phyloP scores from a whole-genome alignment of 2,113 vertebrate species.

The Callocephalon fimbriatum region DNA sequence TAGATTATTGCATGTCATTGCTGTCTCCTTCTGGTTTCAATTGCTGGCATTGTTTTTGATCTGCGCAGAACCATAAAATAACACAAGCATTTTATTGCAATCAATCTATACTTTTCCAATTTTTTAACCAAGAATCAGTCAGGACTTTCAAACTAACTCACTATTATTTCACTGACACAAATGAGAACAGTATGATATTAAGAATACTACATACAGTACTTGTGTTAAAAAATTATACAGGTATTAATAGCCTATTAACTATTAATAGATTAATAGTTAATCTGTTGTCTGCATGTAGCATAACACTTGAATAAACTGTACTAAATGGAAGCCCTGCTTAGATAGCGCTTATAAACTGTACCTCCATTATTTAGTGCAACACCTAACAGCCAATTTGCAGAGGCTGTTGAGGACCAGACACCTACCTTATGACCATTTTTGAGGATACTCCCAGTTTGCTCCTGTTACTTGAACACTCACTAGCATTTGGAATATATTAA shows the following conservation, averaged over 20 bases:
- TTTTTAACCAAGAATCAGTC: background rate
- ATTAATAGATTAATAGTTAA: background rate
- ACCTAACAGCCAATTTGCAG: background rate
- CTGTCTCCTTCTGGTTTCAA: background rate
- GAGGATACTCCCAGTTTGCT: background rate
- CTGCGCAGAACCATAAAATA: background rate
- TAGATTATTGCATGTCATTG: background rate
- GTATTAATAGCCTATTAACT: background rate
- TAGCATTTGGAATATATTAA: background rate
- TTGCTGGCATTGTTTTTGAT: background rate
- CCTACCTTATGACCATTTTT: accelerated
- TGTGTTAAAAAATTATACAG: background rate
- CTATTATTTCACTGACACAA: background rate
- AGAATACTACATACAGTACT: background rate
- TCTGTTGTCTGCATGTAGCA: background rate
- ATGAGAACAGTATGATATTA: background rate
- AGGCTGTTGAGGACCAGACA: background rate
- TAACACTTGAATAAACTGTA: background rate
- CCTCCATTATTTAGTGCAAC: background rate
- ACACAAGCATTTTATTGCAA: background rate
- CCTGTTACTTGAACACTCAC: background rate
- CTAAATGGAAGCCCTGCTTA: background rate
- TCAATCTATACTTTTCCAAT: background rate
- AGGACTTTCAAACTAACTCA: background rate
- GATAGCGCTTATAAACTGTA: background rate